Percentiles rank a stretch among this genome's conserved stretches.
phyloP scores from a whole-genome alignment of 1,140 invertebrate species.

The Diorhabda elongata region DNA sequence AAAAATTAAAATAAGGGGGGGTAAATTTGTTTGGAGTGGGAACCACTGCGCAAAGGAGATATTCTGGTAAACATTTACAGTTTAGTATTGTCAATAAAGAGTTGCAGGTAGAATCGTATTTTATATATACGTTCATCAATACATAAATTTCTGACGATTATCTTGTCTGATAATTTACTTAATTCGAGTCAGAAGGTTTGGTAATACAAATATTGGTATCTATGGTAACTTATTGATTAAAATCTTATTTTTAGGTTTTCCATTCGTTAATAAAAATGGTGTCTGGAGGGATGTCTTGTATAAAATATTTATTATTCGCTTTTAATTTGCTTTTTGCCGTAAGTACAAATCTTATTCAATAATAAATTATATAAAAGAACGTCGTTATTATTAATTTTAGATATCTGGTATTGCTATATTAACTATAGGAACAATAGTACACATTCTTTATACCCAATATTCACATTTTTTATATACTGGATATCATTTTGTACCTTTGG shows the following conservation, averaged over 20 bases:
- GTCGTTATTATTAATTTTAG: constrained; percentile 50
- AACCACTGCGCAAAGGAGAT: background rate
- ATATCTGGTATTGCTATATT: constrained; percentile 72
- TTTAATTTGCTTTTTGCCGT: constrained; percentile 82
- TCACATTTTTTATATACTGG: constrained; percentile 62
- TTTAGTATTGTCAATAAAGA: no score
- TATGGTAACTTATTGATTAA: constrained; percentile 14
- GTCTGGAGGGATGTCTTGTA: constrained; percentile 68
- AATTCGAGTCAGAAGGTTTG: background rate
- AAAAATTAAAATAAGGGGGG: background rate
- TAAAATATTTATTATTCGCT: constrained; percentile 75
- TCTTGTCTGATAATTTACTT: no score
- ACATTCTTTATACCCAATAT: constrained; percentile 63
- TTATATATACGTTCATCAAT: no score
- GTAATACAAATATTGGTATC: background rate
- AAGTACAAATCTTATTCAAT: constrained; percentile 48
- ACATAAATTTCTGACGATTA: no score
- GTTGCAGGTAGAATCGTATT: no score
- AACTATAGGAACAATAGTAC: constrained; percentile 64
- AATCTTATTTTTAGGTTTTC: background rate
- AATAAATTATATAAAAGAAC: background rate
- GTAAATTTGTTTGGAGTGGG: background rate
- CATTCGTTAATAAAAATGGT: constrained; percentile 54
- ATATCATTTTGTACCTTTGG: constrained; percentile 68
- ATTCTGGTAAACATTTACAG: no score